Evolutionary conservation across 2,888 invertebrate genomes (phyloP).

Genomic region (Drosophila tripunctata): DNA sequence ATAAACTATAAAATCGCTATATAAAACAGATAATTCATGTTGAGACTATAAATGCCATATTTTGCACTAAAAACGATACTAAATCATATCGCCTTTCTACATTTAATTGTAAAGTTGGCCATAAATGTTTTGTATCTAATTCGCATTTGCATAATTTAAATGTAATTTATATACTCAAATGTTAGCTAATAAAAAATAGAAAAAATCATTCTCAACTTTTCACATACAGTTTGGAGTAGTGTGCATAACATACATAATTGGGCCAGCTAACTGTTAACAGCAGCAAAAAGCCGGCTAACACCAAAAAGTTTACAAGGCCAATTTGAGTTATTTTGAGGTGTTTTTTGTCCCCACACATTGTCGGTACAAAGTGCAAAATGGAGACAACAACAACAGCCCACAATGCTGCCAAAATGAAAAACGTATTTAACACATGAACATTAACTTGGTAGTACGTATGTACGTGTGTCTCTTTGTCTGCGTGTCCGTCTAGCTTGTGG

Average conservation of each 20-base stretch:
- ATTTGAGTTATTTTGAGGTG: slow-evolving; percentile 33
- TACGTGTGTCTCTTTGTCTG: slow-evolving; percentile 5
- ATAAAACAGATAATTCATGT: too few species aligned
- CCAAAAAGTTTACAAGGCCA: slow-evolving; percentile 26
- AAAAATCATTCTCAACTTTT: slow-evolving; percentile 1
- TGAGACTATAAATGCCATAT: too few species aligned
- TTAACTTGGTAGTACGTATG: background rate
- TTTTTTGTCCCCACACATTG: slow-evolving; percentile 39
- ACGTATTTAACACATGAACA: slow-evolving; percentile 11
- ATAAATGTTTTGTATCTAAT: background rate
- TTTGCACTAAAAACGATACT: background rate
- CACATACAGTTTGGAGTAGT: background rate
- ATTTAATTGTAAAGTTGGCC: background rate
- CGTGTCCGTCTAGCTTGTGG: slow-evolving; percentile 6
- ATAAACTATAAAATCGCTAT: too few species aligned
- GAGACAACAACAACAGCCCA: slow-evolving; percentile 9
- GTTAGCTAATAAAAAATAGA: too few species aligned
- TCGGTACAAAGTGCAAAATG: slow-evolving; percentile 32
- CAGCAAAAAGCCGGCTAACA: slow-evolving; percentile 4
- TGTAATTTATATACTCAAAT: background rate
- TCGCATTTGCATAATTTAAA: background rate
- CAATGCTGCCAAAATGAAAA: slow-evolving; percentile 19
- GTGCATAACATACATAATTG: background rate
- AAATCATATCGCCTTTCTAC: background rate
- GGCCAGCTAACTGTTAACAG: slow-evolving; percentile 24